These are phyloP conservation scores for Oreohelix idahoensis DNA, from an alignment of 1,140 invertebrate genomes.

Conservation along the genomic window DNA sequence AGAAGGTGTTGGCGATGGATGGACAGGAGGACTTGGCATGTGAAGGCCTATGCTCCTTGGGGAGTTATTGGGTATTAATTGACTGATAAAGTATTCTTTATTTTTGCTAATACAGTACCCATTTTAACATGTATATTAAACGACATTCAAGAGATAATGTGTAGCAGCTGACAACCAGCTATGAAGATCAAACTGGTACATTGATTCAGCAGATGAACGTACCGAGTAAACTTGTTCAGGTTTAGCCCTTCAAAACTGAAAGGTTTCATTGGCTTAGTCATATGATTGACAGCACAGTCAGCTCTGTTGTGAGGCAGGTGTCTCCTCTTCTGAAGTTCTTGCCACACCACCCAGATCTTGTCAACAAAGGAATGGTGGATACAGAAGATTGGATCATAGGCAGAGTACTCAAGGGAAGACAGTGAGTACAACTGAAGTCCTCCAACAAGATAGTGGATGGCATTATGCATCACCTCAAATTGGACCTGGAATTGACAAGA, in stretches of 20 bases:
- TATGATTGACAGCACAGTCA: conserved; percentile 47
- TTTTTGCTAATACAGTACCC: no score
- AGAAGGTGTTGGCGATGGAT: no score
- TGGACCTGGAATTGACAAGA: conserved; percentile 45
- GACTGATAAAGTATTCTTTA: no score
- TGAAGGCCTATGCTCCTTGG: no score
- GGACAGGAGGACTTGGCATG: no score
- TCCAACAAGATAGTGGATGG: conserved; percentile 50
- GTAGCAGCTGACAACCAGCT: no score
- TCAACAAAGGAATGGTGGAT: conserved; percentile 49
- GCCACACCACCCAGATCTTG: conserved; percentile 51
- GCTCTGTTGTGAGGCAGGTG: conserved; percentile 37
- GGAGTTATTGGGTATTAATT: no score
- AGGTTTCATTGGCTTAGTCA: conserved; percentile 46
- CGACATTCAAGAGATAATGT: no score
- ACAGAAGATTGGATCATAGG: conserved; percentile 54
- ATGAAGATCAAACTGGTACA: no score
- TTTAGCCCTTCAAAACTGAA: conserved; percentile 39
- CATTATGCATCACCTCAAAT: conserved; percentile 46
- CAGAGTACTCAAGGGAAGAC: conserved; percentile 51
- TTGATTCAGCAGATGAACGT: not conserved
- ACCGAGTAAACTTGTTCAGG: conserved; percentile 13
- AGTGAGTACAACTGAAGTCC: conserved; percentile 46
- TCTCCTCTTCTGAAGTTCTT: conserved; percentile 46
- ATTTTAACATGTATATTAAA: no score